Base-by-base conservation (phyloP, 2,888 invertebrate genomes). In the Limnephilus marmoratus region DNA sequence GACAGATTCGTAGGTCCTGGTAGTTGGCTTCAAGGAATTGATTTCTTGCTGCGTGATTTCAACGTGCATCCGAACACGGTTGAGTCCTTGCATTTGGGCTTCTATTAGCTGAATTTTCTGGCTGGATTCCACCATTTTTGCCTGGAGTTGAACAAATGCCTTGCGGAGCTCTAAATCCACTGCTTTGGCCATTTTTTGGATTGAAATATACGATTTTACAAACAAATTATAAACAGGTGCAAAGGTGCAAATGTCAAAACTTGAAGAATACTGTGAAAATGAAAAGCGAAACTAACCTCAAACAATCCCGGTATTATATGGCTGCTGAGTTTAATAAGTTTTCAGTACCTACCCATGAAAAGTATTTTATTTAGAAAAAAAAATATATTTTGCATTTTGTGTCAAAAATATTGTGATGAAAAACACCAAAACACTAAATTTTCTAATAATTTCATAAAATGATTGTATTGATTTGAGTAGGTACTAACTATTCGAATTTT, bases 111-210 rank as follows among this genome's bases (percentile, higher is more conserved):
- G 97, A 93, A 98, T 96, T 95, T 98, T 98, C 95, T 98, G 98
- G 93, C 97, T 97, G 0, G 98, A 98, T 94, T 98, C 98, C 45
- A 98, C 96, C 97, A 98, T 97, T 95, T 98, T 98, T 18, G 97
- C 96, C 95, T 98, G 98, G 91, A 98, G 96, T 94, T 98, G 98
- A 90, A 97, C 95, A 95, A 99, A 98, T 0, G 98, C 98, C 97
- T 97, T 97, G 94, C 96, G 97, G 85, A 97, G 94, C 94, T 97
- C 97, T 94, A 96, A 95, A 95, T 97, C 97, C 13, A 96, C 95
- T 91, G 96, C 96, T 94, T 95, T 96, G 87, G 97, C 94, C 96
- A 96, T 96, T 90, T 86, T 86, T 86, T 13, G 13, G 34, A 45
- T 18, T 1, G 15, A 29, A 86, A 45, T 49, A 45, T 29, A 86